Base-by-base conservation (phyloP, 2,113 vertebrate genomes). In the Phyllostomus discolor region DNA sequence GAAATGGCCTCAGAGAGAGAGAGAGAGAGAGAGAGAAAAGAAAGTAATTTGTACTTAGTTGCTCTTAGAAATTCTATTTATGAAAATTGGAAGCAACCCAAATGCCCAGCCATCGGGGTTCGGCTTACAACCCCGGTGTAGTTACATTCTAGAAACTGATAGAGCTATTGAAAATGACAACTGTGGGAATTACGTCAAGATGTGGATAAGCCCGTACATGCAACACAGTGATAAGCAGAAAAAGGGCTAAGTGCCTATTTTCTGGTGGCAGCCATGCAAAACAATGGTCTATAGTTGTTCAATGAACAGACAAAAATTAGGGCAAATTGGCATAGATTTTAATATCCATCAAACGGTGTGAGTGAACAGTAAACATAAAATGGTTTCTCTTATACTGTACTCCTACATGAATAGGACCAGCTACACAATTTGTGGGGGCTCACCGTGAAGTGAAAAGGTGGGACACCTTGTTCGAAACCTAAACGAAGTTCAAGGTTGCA, bases 11-110 rank as follows among this genome's bases (percentile, higher is more conserved):
- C 48, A 93, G 62, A 72, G 85, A 82, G 66, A 72, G 31, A 33
- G 9, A 66, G 31, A 66, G 10, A 28, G 24, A 62, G 26, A 67
- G 17, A n/a, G 8, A 43, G 57, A 70, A 52, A 83, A 82, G 31
- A 86, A 94, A 96, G 92, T 73, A 88, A 96, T 94, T 94, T 97
- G 75, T 96, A 84, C 66, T 97, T 90, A 95, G 57, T 92, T 95
- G 57, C 76, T 90, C 90, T 97, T 94, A 91, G 72, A 91, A 95
- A 96, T 70, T 57, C 94, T 97, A 96, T 97, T 97, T 97, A 91
- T 96, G 96, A 91, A 96, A 88, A 35, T 17, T 97, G 95, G 90
- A 96, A 96, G 54, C 62, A 73, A 82, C 20, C 72, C 97, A 96
- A 83, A 93, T 91, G 90, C 43, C 88, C 69, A 96, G 67, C 81